Percentiles rank a stretch among this genome's conserved stretches.
These are phyloP conservation scores for Vireo altiloquus DNA, from an alignment of 2,113 vertebrate genomes.

Conservation along the genomic window DNA sequence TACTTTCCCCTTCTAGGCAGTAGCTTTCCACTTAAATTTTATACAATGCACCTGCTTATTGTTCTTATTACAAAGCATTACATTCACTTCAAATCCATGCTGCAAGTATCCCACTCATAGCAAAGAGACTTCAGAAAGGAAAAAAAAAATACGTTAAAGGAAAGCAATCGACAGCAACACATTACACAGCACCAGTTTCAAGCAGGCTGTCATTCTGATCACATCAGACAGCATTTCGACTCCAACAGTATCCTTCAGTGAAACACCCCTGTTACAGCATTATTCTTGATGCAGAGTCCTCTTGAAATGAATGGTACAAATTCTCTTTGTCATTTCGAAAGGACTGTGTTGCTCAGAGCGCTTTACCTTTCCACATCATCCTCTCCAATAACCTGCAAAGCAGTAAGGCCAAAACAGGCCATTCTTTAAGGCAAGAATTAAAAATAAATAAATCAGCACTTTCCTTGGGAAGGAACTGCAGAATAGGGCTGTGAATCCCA, in stretches of 20 bases:
- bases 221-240: background rate
- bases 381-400: background rate
- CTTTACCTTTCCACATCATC: background rate
- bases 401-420: background rate
- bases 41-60: constrained; percentile 16
- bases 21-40: background rate
- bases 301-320: constrained; percentile 4
- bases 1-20: background rate
- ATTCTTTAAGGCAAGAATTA: background rate
- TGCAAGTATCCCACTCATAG: background rate
- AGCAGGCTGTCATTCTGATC: background rate
- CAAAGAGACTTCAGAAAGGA: background rate
- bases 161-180: background rate
- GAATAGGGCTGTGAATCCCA: background rate
- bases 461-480: background rate
- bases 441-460: background rate
- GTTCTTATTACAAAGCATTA: background rate
- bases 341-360: background rate
- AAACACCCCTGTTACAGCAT: background rate
- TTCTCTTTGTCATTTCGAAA: constrained; percentile 9
- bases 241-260: constrained; percentile 1
- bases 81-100: background rate
- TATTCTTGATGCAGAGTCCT: background rate
- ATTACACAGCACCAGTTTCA: background rate
- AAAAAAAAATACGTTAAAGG: background rate